Conservation (phyloP, 2,113 vertebrate genomes). For the mouse (Mus musculus) region GRCm39 chr5:105618001-105618500, state of each 20-base stretch:
- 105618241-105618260: neutral
- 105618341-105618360: neutral
- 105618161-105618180: neutral
- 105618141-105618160: neutral
- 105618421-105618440: conserved; percentile 6
- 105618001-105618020: neutral
- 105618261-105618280: neutral
- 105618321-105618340: neutral
- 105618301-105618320: neutral
- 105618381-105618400: neutral
- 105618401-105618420: neutral
- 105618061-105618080: no score
- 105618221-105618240: neutral
- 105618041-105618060: no score
- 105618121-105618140: neutral
- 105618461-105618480: neutral
- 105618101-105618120: neutral
- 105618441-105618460: conserved; percentile 29
- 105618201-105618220: neutral
- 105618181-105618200: neutral
- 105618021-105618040: neutral
- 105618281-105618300: neutral
- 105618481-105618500: neutral
- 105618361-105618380: neutral
- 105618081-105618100: neutral